These are phyloP conservation scores for Drosophila yooni DNA, from an alignment of 2,888 invertebrate genomes.

Conservation along the genomic window DNA sequence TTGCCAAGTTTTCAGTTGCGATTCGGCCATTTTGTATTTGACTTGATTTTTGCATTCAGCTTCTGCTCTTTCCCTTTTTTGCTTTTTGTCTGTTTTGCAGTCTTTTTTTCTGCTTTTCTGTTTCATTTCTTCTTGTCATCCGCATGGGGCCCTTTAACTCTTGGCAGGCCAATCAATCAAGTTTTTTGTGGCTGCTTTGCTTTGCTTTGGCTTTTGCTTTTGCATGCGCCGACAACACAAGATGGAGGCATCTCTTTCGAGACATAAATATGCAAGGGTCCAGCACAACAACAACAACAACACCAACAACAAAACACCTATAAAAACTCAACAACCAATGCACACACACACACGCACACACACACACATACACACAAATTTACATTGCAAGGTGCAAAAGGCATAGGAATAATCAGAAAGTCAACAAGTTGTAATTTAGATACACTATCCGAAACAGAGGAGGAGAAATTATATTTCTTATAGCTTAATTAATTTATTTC, in stretches of 20 bases:
- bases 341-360: slow-evolving; percentile 12
- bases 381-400: slow-evolving; percentile 79
- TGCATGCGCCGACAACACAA: slow-evolving; percentile 71
- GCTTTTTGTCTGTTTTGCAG: background rate
- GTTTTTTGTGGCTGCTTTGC: slow-evolving; percentile 64
- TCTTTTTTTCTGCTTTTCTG: slow-evolving; percentile 4
- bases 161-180: slow-evolving; percentile 83
- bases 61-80: slow-evolving; percentile 8
- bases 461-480: background rate
- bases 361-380: slow-evolving; percentile 65
- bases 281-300: slow-evolving; percentile 25
- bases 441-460: slow-evolving; percentile 35
- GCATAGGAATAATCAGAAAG: background rate
- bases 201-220: slow-evolving; percentile 46
- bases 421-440: slow-evolving; percentile 1
- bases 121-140: slow-evolving; percentile 13
- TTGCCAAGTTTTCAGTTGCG: background rate
- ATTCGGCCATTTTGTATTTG: slow-evolving; percentile 61
- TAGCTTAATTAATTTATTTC: fast-evolving
- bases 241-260: slow-evolving; percentile 62
- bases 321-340: slow-evolving; percentile 32
- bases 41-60: slow-evolving; percentile 66
- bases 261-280: slow-evolving; percentile 73
- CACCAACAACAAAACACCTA: slow-evolving; percentile 15
- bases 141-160: slow-evolving; percentile 41